Evolutionary conservation across 2,797 vertebrate species (phyloP).

Genomic region (Myotis myotis): DNA sequence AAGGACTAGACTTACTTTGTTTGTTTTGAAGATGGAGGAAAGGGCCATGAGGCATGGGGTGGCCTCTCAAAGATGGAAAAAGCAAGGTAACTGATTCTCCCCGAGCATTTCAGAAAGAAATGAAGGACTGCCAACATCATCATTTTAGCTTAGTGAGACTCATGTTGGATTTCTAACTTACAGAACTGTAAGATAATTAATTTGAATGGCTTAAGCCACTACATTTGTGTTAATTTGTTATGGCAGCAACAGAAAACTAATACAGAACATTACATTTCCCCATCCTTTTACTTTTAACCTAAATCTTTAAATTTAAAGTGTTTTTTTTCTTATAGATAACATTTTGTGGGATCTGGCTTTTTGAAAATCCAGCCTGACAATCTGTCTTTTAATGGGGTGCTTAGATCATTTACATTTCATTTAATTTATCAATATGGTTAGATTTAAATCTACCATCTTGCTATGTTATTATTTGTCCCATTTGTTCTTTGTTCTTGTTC

Average conservation of each 20-base stretch:
- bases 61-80: background rate
- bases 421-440: background rate
- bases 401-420: slow-evolving; percentile 11
- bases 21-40: background rate
- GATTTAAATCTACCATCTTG: background rate
- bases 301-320: background rate
- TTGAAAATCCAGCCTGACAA: background rate
- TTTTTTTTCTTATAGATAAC: background rate
- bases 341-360: background rate
- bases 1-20: background rate
- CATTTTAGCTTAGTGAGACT: background rate
- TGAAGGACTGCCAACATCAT: background rate
- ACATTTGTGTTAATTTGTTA: background rate
- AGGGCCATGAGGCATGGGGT: background rate
- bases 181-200: background rate
- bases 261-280: background rate
- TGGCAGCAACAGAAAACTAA: background rate
- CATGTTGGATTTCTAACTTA: background rate
- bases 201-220: background rate
- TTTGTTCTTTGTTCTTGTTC: background rate
- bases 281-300: background rate
- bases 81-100: background rate
- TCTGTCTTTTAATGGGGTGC: background rate
- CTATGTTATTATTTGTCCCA: background rate
- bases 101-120: background rate